Percentiles rank a stretch among this genome's conserved stretches.
These are phyloP conservation scores for Clytia hemisphaerica DNA, from an alignment of 30 jellyfish, hydroid and myxozoan genomes.

Conservation along the genomic window DNA sequence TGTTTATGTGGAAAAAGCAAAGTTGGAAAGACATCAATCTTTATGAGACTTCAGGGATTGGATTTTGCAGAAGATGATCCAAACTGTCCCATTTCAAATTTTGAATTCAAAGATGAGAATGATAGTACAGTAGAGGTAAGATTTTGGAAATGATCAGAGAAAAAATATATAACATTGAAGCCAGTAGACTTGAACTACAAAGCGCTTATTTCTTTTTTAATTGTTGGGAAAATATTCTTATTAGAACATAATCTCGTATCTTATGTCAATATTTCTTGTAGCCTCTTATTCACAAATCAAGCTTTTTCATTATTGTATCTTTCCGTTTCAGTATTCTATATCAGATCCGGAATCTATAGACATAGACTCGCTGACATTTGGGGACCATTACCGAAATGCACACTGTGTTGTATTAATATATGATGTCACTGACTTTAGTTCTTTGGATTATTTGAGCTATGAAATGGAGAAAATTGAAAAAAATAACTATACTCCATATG, in stretches of 20 bases:
- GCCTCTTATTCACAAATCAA: not conserved
- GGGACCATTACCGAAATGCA: slow-evolving; percentile 34
- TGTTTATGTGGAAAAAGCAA: slow-evolving; percentile 25
- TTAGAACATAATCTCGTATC: too few relatives aligned
- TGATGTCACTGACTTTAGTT: slow-evolving; percentile 16
- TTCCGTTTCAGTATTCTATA: slow-evolving; percentile 18
- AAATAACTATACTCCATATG: slow-evolving; percentile 14
- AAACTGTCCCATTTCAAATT: not conserved
- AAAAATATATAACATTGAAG: not conserved
- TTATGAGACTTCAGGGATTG: slow-evolving; percentile 13
- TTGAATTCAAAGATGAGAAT: slow-evolving; percentile 9
- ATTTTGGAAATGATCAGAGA: not conserved
- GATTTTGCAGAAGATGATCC: slow-evolving; percentile 23
- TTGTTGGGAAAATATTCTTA: not conserved
- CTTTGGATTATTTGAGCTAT: slow-evolving; percentile 23
- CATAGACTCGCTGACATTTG: slow-evolving; percentile 5
- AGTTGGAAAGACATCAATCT: slow-evolving; percentile 29
- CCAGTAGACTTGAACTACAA: too few relatives aligned
- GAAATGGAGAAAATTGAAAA: slow-evolving; percentile 24
- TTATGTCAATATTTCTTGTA: not conserved
- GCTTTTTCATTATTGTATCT: too few relatives aligned
- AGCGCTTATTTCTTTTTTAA: not conserved
- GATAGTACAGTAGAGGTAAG: slow-evolving; percentile 27
- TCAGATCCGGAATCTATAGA: slow-evolving; percentile 37
- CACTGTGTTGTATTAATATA: slow-evolving; percentile 21